Evolutionary conservation across 2,113 vertebrate genomes (phyloP).

Genomic region (Eclectus roratus): DNA sequence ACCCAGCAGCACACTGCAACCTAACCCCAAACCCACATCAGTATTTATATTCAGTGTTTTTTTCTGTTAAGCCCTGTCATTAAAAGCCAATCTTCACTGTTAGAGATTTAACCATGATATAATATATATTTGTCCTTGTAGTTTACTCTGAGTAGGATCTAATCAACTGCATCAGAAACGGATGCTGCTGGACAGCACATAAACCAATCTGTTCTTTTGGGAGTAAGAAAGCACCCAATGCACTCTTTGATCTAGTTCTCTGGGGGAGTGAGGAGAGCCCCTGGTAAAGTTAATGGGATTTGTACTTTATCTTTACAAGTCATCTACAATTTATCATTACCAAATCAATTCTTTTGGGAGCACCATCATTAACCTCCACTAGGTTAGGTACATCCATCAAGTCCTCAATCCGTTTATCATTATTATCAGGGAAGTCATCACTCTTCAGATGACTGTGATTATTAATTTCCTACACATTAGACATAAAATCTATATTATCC

Average conservation of each 20-base stretch:
- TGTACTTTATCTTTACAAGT: slow-evolving; percentile 13
- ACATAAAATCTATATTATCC: background rate
- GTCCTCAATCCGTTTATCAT: slow-evolving; percentile 2
- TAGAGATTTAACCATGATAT: background rate
- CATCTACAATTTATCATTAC: slow-evolving; percentile 37
- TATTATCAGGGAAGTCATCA: slow-evolving; percentile 23
- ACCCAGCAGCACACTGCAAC: background rate
- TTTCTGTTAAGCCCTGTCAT: background rate
- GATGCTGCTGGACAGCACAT: background rate
- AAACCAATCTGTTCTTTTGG: background rate
- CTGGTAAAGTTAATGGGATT: background rate
- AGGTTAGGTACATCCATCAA: slow-evolving; percentile 17
- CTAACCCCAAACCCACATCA: background rate
- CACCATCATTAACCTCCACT: slow-evolving; percentile 11
- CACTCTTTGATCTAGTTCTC: background rate
- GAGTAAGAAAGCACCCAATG: background rate
- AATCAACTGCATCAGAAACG: background rate
- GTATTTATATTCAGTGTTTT: background rate
- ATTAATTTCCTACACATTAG: slow-evolving; percentile 22
- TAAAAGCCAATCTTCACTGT: background rate
- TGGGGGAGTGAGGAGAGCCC: rapidly evolving
- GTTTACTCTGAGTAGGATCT: background rate
- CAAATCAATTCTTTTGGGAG: slow-evolving; percentile 25
- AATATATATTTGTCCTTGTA: background rate
- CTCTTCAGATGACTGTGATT: background rate